A percentile compares a stretch with the other conserved stretches of the same genome.
Conservation (phyloP, 2,113 vertebrate species). For the Struthidea cinerea region DNA sequence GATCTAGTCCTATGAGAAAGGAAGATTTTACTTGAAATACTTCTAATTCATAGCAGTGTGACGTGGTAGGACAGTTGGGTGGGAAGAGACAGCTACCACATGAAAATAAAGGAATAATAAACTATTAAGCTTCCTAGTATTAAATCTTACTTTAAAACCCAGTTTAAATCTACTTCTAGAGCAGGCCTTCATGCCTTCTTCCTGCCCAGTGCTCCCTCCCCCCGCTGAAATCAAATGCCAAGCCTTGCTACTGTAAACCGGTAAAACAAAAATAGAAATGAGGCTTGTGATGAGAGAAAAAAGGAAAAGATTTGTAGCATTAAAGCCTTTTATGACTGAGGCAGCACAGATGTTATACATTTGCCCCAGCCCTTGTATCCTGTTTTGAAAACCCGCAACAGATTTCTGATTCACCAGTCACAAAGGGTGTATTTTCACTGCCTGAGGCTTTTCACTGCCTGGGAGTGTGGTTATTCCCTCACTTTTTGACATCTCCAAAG, state of each 20-base stretch:
- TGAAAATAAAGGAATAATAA: not conserved
- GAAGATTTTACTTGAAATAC: not conserved
- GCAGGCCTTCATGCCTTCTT: not conserved
- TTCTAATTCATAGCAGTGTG: not conserved
- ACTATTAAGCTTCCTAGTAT: not conserved
- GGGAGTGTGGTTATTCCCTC: not conserved
- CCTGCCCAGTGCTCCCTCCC: not conserved
- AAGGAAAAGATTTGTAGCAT: not conserved
- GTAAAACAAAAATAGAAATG: not conserved
- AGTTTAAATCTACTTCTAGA: not conserved
- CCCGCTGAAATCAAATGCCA: not conserved
- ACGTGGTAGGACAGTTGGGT: not conserved
- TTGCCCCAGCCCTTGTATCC: not conserved
- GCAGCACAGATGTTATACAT: constrained; percentile 5
- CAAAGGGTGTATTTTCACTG: not conserved
- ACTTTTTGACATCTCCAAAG: not conserved
- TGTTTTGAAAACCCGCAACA: constrained; percentile 22
- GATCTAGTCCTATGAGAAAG: not conserved
- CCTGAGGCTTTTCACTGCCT: not conserved
- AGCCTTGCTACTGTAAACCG: not conserved
- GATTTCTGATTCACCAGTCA: not conserved
- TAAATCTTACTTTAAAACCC: not conserved
- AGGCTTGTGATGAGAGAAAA: not conserved
- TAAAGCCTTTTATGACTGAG: not conserved
- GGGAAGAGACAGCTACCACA: not conserved